phyloP scores from a whole-genome alignment of 1,140 invertebrate genomes.

The Drosophila orosa region DNA sequence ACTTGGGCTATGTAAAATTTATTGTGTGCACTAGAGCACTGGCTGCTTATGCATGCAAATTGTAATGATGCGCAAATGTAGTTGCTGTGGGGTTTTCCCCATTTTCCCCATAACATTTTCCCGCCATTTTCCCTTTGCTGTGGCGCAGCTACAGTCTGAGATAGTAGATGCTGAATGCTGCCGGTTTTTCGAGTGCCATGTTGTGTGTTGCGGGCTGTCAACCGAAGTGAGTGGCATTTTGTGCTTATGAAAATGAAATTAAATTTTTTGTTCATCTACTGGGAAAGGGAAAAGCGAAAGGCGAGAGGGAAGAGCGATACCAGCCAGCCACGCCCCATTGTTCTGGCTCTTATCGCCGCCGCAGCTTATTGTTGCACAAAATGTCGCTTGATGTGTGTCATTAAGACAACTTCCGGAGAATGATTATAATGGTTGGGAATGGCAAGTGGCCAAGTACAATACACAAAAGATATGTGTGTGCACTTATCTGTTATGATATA shows the following conservation, averaged over 20 bases:
- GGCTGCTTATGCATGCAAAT: conserved; percentile 76
- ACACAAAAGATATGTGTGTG: conserved; percentile 24
- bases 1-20: conserved; percentile 72
- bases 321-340: conserved; percentile 44
- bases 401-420: conserved; percentile 61
- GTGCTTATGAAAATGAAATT: conserved; percentile 77
- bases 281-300: background rate
- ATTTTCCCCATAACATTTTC: background rate
- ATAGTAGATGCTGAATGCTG: conserved; percentile 28
- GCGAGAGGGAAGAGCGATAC: conserved; percentile 10
- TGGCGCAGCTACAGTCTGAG: conserved; percentile 15
- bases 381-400: conserved; percentile 53
- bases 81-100: conserved; percentile 25
- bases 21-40: conserved; percentile 57
- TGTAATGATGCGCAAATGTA: conserved; percentile 67
- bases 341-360: conserved; percentile 55
- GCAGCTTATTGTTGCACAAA: conserved; percentile 57
- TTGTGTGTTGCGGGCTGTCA: conserved; percentile 44
- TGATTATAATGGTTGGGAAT: conserved; percentile 43
- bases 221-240: conserved; percentile 67
- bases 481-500: conserved; percentile 37
- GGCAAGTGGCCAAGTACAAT: conserved; percentile 5
- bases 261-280: conserved; percentile 45
- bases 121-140: conserved; percentile 12
- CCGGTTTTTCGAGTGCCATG: conserved; percentile 19